phyloP scores from a whole-genome alignment of 2,113 vertebrate species.

The Rutilus rutilus region DNA sequence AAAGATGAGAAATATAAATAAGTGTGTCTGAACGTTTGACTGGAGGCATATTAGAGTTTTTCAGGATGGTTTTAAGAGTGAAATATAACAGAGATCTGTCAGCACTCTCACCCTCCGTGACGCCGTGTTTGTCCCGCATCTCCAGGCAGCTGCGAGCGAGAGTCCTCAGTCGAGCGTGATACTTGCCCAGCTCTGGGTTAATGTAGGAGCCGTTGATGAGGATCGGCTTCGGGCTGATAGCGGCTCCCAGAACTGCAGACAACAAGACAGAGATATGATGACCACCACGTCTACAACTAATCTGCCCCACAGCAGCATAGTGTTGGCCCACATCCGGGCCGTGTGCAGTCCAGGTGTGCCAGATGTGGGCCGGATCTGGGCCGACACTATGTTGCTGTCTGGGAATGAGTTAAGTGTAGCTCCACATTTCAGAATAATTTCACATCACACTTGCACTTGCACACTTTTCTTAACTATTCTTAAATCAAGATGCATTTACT shows the following conservation, averaged over 20 bases:
- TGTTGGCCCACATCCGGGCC: too few relatives aligned
- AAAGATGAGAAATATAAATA: background rate
- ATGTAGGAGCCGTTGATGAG: conserved; percentile 44
- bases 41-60: background rate
- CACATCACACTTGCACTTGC: too few relatives aligned
- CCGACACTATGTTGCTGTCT: too few relatives aligned
- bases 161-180: conserved; percentile 51
- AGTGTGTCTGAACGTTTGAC: background rate
- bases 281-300: background rate
- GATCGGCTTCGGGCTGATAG: conserved; percentile 37
- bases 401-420: background rate
- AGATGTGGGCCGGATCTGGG: too few relatives aligned
- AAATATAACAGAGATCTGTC: background rate
- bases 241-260: conserved; percentile 16
- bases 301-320: too few relatives aligned
- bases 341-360: too few relatives aligned
- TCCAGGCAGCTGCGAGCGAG: conserved; percentile 49
- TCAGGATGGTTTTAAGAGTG: background rate
- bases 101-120: conserved; percentile 25
- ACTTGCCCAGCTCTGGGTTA: conserved; percentile 53
- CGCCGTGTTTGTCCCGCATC: conserved; percentile 43
- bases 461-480: too few relatives aligned
- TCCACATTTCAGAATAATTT: background rate
- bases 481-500: too few relatives aligned
- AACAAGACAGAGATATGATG: background rate